Base-by-base conservation (phyloP, 2,888 invertebrate species). In the Palloptera scutellata region DNA sequence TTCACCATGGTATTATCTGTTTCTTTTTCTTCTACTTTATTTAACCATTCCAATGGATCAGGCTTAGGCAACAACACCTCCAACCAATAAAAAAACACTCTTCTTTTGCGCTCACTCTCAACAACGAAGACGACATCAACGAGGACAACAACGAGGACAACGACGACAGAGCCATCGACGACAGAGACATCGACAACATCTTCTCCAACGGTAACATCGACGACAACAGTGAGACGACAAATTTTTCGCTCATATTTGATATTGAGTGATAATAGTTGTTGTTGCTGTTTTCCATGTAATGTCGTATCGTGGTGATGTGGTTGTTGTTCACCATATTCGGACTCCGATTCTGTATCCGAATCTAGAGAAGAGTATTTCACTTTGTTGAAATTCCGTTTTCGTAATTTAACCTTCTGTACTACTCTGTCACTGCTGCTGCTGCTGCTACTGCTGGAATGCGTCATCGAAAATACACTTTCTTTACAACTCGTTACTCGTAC, bases 381-480 rank as follows among this genome's bases (percentile, higher is more conserved):
- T 30, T 64, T 45, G 30, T 48, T 40, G 48, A 12, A 41, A 12
- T 45, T 41, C 45, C 20, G 57, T 45, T 55, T 64, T 76, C 71
- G 75, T 76, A 76, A 74, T 76, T 76, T 78, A 79, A 79, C 79
- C 78, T 79, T 78, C 79, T 79, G 79, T 77, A 79, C 81, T 82
- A 79, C 79, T 80, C 77, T 79, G 69, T 30, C 30, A 30, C 30
- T 30, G 30, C 30, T 30, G 30, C 65, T 30, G 30, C 65, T 77
- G 69, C 67, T 74, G 74, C 65, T 73, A 70, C 75, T 77, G 69
- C 67, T 74, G 74, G 77, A 76, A 80, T 81, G 82, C 82, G 82
- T 81, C 81, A 82, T 81, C 82, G 76, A 77, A 43, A 48, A 54
- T 48, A 60, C 40, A 61, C 42, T 57, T 62, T 61, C 58, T 67